A percentile compares a stretch with the other conserved stretches of the same genome.
Evolutionary conservation across 2,888 invertebrate species (phyloP).

Genomic region (Pelosia muscerda): DNA sequence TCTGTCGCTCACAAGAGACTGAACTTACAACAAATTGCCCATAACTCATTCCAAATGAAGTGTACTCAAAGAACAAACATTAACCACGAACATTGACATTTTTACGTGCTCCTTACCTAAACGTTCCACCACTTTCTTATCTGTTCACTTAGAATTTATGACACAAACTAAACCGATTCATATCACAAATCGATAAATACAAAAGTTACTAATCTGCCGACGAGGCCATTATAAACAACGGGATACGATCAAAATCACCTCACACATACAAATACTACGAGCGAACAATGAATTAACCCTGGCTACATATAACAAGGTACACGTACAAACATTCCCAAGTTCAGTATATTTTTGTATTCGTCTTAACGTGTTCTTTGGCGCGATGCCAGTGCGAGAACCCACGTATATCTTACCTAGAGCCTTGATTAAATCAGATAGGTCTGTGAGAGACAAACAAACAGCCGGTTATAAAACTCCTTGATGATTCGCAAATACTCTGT

Average conservation of each 20-base stretch:
- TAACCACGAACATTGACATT: constrained; percentile 1
- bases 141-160: constrained; percentile 21
- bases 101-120: neutral
- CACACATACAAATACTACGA: constrained; percentile 24
- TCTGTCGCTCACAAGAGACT: neutral
- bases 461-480: constrained; percentile 57
- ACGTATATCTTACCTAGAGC: constrained; percentile 52
- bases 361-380: constrained; percentile 69
- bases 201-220: constrained; percentile 42
- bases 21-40: neutral
- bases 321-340: constrained; percentile 28
- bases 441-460: constrained; percentile 64
- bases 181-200: constrained; percentile 40
- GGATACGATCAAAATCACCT: constrained; percentile 42
- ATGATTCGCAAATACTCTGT: constrained; percentile 55
- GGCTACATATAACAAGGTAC: constrained; percentile 2
- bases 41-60: too few relatives aligned
- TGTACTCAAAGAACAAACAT: neutral
- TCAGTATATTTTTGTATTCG: constrained; percentile 53
- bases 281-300: constrained; percentile 36
- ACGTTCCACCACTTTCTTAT: constrained; percentile 10
- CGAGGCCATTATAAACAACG: constrained; percentile 46
- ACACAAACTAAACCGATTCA: constrained; percentile 41
- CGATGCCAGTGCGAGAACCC: constrained; percentile 59
- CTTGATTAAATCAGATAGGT: constrained; percentile 69